These are phyloP conservation scores for Lycodopsis pacificus DNA, from an alignment of 2,797 vertebrate genomes.

Conservation along the genomic window DNA sequence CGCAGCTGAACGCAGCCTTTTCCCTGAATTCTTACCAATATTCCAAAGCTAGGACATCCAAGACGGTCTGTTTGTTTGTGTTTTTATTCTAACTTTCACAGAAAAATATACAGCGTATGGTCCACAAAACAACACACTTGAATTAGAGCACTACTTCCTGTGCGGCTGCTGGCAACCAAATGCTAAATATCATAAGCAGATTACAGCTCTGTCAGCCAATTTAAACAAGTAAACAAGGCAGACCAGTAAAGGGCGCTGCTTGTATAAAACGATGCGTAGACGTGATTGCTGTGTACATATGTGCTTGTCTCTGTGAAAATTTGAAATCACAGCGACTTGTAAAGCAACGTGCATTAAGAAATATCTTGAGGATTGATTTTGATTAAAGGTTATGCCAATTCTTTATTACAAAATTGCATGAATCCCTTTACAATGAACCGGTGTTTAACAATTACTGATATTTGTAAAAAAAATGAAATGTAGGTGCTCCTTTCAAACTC, in stretches of 20 bases:
- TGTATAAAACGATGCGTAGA: constrained; percentile 33
- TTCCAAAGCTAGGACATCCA: constrained; percentile 15
- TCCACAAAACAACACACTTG: constrained; percentile 34
- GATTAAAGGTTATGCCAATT: constrained; percentile 10
- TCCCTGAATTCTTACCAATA: constrained; percentile 50
- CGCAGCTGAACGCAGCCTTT: constrained; percentile 38
- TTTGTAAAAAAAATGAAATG: constrained; percentile 14
- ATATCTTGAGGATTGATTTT: constrained; percentile 13
- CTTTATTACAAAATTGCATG: constrained; percentile 4
- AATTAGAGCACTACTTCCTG: constrained; percentile 37
- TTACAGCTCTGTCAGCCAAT: constrained; percentile 65
- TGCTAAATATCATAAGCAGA: constrained; percentile 73
- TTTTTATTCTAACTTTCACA: constrained; percentile 21
- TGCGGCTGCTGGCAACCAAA: constrained; percentile 52
- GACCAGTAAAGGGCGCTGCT: constrained; percentile 29
- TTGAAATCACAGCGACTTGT: constrained; percentile 14
- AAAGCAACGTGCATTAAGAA: constrained; percentile 20
- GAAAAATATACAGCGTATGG: constrained; percentile 23
- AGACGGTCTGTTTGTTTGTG: neutral
- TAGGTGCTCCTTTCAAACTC: constrained; percentile 17
- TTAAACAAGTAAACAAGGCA: constrained; percentile 65
- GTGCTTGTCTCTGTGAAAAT: constrained; percentile 27
- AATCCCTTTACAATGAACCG: neutral
- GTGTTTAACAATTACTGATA: neutral
- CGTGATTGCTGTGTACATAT: constrained; percentile 27